Conservation (phyloP, 2,797 vertebrate genomes). For the Coendou prehensilis region DNA sequence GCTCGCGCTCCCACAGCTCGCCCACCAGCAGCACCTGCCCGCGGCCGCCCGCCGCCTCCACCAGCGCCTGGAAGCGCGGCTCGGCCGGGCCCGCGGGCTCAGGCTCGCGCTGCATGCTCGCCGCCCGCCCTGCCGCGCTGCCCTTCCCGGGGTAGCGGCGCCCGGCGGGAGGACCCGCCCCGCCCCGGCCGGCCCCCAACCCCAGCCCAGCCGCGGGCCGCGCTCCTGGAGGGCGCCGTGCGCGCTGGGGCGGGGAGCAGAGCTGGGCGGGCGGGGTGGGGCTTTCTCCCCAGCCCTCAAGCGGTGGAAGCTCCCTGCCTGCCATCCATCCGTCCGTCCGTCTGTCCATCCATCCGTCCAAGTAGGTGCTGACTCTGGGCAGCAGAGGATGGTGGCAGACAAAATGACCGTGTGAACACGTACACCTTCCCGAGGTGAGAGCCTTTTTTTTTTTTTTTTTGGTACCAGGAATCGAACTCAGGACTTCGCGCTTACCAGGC, state of each 20-base stretch:
- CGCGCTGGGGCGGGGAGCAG: neutral
- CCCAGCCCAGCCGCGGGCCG: neutral
- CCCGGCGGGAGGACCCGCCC: neutral
- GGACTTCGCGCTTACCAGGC: too few species aligned
- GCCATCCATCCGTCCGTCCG: too few species aligned
- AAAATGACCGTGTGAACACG: neutral
- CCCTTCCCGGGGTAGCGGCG: neutral
- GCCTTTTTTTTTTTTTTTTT: too few species aligned
- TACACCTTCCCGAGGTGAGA: too few species aligned
- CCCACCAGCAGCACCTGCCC: conserved; percentile 84
- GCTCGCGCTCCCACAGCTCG: conserved; percentile 84
- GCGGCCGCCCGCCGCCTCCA: conserved; percentile 84
- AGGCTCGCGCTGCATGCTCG: conserved; percentile 79
- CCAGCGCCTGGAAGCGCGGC: conserved; percentile 82
- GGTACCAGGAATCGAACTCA: too few species aligned
- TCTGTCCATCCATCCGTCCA: neutral
- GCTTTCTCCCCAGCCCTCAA: neutral
- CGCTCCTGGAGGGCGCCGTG: neutral
- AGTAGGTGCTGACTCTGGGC: neutral
- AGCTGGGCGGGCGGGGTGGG: neutral
- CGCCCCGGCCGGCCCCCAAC: neutral
- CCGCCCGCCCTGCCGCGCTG: neutral
- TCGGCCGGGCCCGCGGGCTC: conserved; percentile 77
- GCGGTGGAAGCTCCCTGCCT: too few species aligned
- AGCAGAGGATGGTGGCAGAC: neutral